A percentile compares a stretch with the other conserved stretches of the same genome.
Evolutionary conservation across 2,113 vertebrate genomes (phyloP).

Genomic region (Rhombomys opimus): DNA sequence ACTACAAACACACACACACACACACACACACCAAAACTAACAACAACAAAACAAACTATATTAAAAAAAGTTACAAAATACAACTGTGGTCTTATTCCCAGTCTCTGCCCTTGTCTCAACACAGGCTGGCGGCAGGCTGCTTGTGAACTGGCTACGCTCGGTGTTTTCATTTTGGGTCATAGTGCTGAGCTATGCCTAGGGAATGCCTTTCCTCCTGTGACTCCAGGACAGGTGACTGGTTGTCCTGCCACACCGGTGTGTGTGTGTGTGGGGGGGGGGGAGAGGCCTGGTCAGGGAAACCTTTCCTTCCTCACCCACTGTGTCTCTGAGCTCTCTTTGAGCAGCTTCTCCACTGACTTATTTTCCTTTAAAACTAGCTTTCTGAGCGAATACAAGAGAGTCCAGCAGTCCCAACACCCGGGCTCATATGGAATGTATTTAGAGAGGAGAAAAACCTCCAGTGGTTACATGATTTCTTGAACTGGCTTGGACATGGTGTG

Average conservation of each 20-base stretch:
- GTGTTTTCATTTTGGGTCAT: background rate
- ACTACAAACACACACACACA: too few relatives aligned
- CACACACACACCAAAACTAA: too few relatives aligned
- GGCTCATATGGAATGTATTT: slow-evolving; percentile 88
- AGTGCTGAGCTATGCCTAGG: background rate
- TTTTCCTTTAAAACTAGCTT: slow-evolving; percentile 81
- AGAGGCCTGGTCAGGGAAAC: background rate
- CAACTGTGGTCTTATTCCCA: background rate
- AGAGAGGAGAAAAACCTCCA: slow-evolving; percentile 62
- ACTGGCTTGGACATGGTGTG: slow-evolving; percentile 81
- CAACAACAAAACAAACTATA: too few relatives aligned
- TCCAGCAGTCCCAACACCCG: slow-evolving; percentile 74
- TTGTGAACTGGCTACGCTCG: background rate
- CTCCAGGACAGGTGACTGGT: slow-evolving; percentile 23
- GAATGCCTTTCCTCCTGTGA: slow-evolving; percentile 50
- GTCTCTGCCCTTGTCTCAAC: background rate
- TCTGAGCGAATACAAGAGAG: slow-evolving; percentile 76
- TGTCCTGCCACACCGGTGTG: background rate
- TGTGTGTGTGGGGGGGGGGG: background rate
- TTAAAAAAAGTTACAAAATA: background rate
- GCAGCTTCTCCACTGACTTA: slow-evolving; percentile 72
- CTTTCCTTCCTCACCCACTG: slow-evolving; percentile 51
- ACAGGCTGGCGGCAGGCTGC: background rate
- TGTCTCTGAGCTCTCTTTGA: slow-evolving; percentile 65
- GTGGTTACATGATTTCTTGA: slow-evolving; percentile 81